Evolutionary conservation across 2,113 vertebrate genomes (phyloP).

Genomic region (Dendrocopos noguchii): DNA sequence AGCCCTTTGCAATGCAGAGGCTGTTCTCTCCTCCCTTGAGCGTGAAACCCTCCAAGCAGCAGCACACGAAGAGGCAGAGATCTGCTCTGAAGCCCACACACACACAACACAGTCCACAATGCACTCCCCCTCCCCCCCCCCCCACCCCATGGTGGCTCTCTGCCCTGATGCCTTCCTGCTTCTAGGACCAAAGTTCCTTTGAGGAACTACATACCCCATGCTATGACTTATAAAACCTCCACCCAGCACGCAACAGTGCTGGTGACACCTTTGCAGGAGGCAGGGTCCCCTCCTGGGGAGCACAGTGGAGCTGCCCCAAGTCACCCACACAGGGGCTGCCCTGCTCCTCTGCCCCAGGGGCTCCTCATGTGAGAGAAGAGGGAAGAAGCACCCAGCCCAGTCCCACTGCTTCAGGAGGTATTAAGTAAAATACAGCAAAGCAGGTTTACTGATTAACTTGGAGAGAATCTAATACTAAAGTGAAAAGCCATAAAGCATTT

Average conservation of each 20-base stretch:
- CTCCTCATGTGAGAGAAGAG: not conserved
- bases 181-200: not conserved
- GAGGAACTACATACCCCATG: no score
- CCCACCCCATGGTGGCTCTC: not conserved
- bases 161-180: fast-evolving
- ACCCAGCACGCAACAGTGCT: fast-evolving
- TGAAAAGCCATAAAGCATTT: slow-evolving; percentile 24
- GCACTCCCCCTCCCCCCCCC: fast-evolving
- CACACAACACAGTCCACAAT: fast-evolving
- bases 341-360: not conserved
- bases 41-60: fast-evolving
- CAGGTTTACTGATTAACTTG: slow-evolving; percentile 23
- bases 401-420: not conserved
- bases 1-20: not conserved
- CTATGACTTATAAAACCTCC: not conserved
- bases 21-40: not conserved
- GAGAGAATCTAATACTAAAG: not conserved
- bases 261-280: fast-evolving
- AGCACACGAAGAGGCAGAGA: not conserved
- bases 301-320: fast-evolving
- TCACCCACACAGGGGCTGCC: no score
- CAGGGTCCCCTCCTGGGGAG: not conserved
- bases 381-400: not conserved
- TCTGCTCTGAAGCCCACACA: fast-evolving
- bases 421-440: not conserved